Base-by-base conservation (phyloP, 2,888 invertebrate genomes). In the Xanthostigma xanthostigma region DNA sequence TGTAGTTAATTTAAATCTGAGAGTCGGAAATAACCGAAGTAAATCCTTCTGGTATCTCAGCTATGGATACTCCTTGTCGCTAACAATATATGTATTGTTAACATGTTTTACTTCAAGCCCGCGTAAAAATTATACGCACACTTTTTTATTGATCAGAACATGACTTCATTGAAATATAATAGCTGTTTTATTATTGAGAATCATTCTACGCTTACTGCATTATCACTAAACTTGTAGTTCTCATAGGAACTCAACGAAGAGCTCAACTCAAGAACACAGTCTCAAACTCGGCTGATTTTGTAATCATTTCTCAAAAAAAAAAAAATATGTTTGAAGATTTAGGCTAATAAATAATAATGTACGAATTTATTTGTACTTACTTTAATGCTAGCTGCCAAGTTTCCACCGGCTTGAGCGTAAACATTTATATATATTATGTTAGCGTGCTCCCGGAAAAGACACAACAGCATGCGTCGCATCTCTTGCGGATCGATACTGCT, bases 351-450 rank as follows among this genome's bases (percentile, higher is more conserved):
- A 42, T 11, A 14, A 42, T 42, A 17, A 14, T 6, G 17, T 27
- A 27, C 27, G 6, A 27, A 27, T 27, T 27, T 27, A 6, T 27
- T 27, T 27, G 27, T 76, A 65, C 50, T 74, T 68, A 92, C 78
- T 59, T 78, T 76, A 0, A 91, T 77, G 17, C 75, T 75, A 0
- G 84, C 90, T 5, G 82, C 71, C 17, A 81, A 73, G 49, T 74
- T 76, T 43, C 81, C 81, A 62, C 84, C 83, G 1, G 75, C 70
- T 63, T 79, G 81, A 39, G 72, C 65, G 54, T 72, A 73, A 44
- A 82, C 71, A n/a, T 74, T 73, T 35, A 83, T 36, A 12, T 42
- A 33, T 37, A 42, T 64, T 64, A 79, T 80, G 72, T 73, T 73
- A 6, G 77, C 76, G 59, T 78, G 76, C 57, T 81, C 77, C 59